Evolutionary conservation across 2,888 invertebrate species (phyloP).

Genomic region (Rhagophthalmus giganteus): DNA sequence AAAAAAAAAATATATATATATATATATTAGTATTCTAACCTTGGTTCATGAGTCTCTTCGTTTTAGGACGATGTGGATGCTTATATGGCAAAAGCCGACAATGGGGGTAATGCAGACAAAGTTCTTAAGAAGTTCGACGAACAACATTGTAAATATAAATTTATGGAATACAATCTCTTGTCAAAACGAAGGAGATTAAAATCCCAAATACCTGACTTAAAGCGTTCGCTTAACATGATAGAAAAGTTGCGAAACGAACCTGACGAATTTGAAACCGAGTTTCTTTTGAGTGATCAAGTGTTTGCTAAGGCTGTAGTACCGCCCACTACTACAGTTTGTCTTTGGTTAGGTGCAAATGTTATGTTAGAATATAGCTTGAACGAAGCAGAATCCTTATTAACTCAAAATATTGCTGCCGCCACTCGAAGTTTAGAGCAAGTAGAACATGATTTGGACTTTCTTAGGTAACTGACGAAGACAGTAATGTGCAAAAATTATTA

Average conservation of each 20-base stretch:
- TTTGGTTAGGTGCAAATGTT: slow-evolving; percentile 90
- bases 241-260: slow-evolving; percentile 82
- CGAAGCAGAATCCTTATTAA: slow-evolving; percentile 83
- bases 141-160: slow-evolving; percentile 94
- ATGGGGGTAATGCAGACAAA: slow-evolving; percentile 79
- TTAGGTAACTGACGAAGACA: slow-evolving; percentile 70
- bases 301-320: slow-evolving; percentile 78
- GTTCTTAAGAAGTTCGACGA: slow-evolving; percentile 88
- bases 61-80: slow-evolving; percentile 90
- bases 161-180: slow-evolving; percentile 91
- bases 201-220: slow-evolving; percentile 92
- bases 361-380: slow-evolving; percentile 95
- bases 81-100: slow-evolving; percentile 84
- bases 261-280: slow-evolving; percentile 82
- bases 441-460: slow-evolving; percentile 90
- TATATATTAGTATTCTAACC: background rate
- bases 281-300: slow-evolving; percentile 88
- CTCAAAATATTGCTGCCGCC: slow-evolving; percentile 82
- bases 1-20: slow-evolving; percentile 1
- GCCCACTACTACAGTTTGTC: slow-evolving; percentile 85
- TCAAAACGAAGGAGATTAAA: slow-evolving; percentile 85
- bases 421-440: slow-evolving; percentile 81
- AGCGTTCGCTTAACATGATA: slow-evolving; percentile 89
- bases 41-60: slow-evolving; percentile 36
- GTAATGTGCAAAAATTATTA: no score